phyloP scores from a whole-genome alignment of 2,113 vertebrate genomes.

The Ardeotis arabs region DNA sequence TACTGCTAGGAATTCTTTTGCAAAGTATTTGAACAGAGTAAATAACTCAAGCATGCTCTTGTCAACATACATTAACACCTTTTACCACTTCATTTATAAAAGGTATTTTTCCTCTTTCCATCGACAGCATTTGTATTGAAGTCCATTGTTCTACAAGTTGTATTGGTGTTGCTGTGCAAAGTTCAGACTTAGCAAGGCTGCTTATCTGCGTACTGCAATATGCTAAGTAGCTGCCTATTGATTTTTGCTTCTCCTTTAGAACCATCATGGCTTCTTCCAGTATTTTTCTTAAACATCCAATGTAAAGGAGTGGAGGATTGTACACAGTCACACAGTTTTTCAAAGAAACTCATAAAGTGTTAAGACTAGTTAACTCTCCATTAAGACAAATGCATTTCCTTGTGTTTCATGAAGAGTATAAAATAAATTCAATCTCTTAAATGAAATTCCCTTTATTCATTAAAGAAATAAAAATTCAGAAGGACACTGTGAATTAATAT shows the following conservation, averaged over 20 bases:
- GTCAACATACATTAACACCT: slow-evolving; percentile 38
- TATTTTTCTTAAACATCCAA: neutral
- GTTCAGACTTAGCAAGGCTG: slow-evolving; percentile 29
- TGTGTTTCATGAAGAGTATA: neutral
- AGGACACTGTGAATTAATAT: neutral
- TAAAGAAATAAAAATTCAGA: neutral
- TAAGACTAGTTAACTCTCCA: neutral
- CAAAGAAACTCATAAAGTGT: neutral
- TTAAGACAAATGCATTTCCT: neutral
- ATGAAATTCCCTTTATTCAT: neutral
- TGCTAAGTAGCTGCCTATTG: slow-evolving; percentile 61
- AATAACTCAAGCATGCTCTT: slow-evolving; percentile 12
- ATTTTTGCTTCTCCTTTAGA: slow-evolving; percentile 60
- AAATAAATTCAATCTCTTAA: neutral
- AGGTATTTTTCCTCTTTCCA: neutral
- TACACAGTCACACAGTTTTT: neutral
- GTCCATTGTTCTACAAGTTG: slow-evolving; percentile 46
- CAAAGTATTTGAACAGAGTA: neutral
- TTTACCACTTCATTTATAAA: neutral
- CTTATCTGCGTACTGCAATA: slow-evolving; percentile 57
- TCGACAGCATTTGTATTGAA: neutral
- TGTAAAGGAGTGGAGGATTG: neutral
- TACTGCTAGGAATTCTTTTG: neutral
- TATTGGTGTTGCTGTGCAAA: slow-evolving; percentile 41
- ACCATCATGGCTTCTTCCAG: neutral